Percentiles rank a stretch among this genome's conserved stretches.
Evolutionary conservation across 2,888 invertebrate genomes (phyloP).

Genomic region (Heliothis peltigera): DNA sequence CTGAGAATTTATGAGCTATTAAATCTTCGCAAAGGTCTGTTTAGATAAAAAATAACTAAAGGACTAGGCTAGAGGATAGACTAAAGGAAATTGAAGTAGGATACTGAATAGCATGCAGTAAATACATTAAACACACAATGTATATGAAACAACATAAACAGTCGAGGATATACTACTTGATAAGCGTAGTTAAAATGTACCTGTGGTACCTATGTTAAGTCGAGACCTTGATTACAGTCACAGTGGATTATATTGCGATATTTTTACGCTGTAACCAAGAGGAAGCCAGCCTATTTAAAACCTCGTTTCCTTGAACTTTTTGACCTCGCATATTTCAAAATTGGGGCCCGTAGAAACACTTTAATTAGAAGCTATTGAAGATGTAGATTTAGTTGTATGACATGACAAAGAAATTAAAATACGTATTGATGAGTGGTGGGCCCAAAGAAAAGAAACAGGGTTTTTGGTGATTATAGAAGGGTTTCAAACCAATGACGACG

Average conservation of each 20-base stretch:
- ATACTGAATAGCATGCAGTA: neutral
- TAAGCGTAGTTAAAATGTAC: conserved; percentile 12
- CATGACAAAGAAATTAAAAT: conserved; percentile 12
- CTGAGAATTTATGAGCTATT: conserved; percentile 11
- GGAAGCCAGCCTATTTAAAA: conserved; percentile 51
- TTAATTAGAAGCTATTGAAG: conserved; percentile 41
- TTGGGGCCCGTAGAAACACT: conserved; percentile 25
- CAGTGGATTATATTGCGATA: conserved; percentile 41
- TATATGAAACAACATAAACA: neutral
- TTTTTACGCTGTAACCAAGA: conserved; percentile 50
- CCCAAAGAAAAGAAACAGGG: neutral
- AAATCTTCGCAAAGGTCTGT: neutral
- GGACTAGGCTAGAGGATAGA: no score
- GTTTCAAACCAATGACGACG: conserved; percentile 1
- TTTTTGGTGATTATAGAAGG: neutral
- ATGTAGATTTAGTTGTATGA: conserved; percentile 19
- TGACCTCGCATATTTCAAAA: conserved; percentile 50
- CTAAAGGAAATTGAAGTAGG: conserved; percentile 2
- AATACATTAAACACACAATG: neutral
- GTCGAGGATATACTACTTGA: neutral
- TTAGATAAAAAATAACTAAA: conserved; percentile 14
- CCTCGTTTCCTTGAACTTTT: conserved; percentile 58
- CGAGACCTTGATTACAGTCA: conserved; percentile 47
- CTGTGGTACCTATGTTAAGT: conserved; percentile 14
- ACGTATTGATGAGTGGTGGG: neutral